Conservation (phyloP, 2,113 vertebrate genomes). For the Trogon surrucura region DNA sequence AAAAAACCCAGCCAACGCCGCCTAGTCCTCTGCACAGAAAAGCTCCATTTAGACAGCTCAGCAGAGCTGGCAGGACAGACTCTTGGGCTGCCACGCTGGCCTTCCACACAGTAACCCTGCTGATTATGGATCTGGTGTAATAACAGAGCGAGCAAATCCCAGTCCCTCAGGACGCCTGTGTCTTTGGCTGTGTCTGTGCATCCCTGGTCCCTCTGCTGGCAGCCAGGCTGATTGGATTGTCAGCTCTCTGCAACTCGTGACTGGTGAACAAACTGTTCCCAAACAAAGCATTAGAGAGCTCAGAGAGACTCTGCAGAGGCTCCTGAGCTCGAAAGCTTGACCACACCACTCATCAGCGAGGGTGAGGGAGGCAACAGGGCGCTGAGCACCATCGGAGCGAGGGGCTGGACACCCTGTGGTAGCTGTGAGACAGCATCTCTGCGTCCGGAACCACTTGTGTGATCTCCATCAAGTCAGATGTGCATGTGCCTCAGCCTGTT, state of each 20-base stretch:
- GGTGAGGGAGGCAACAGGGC: not conserved
- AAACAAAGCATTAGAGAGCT: not conserved
- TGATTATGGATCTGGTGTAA: not conserved
- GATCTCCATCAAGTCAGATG: not conserved
- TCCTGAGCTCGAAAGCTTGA: not conserved
- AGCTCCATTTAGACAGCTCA: not conserved
- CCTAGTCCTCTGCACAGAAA: not conserved
- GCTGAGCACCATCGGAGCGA: not conserved
- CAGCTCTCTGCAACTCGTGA: not conserved
- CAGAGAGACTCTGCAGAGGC: not conserved
- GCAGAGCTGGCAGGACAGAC: not conserved
- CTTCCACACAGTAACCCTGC: not conserved
- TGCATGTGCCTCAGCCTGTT: not conserved
- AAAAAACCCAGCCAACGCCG: not conserved
- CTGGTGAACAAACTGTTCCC: not conserved
- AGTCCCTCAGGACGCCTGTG: not conserved
- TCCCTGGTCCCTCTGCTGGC: conserved; percentile 38
- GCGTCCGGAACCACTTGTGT: not conserved
- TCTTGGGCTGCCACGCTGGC: not conserved
- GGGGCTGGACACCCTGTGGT: not conserved
- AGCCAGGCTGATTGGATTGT: not conserved
- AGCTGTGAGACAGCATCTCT: not conserved
- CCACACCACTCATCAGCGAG: rapidly evolving
- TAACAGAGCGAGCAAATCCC: not conserved
- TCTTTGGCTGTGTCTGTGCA: not conserved